Evolutionary conservation across 2,888 invertebrate species (phyloP), one percentile per base, ranked within the genome.

Genomic region (Amblyjoppa proteus): DNA sequence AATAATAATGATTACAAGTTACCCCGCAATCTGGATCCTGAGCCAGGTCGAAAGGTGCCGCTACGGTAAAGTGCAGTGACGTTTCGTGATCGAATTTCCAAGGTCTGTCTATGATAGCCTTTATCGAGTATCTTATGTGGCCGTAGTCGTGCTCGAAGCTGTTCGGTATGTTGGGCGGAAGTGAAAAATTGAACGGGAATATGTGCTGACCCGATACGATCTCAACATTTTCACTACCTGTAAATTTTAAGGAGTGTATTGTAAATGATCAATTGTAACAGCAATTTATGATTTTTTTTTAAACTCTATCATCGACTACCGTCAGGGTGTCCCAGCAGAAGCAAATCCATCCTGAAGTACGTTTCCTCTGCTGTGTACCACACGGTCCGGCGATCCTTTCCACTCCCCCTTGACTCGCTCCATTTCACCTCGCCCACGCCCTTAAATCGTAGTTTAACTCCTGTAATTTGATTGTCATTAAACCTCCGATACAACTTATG

Each of bases 51-150:
- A 97, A 95, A 0, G 96, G 96, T 81, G 97, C 96, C 82, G 97
- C 95, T 9, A 98, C 96, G 66, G 97, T 97, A 91, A 98, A 97
- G 13, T 96, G 96, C 93, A 96, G 95, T 94, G 97, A 97, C 73
- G 96, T 96, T 88, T 97, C 97, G 90, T 97, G 96, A 94, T 98
- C 97, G 91, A 97, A 96, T 91, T 97, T 97, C 96, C 97, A 97
- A 1, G 98, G 96, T 45, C 97, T 95, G 90, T 98, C 97, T 11
- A 98, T 95, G 0, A 96, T 96, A 0, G 97, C 97, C 93, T 96
- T 97, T 28, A 97, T 95, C 7, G 96, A 96, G 91, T 98, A 98
- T 11, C 97, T 95, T 28, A 98, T 95, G 91, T 96, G 95, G 0
- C 98, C 97, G 91, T 94, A 94, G 88, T 95, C 93, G 89, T 94